These are phyloP conservation scores for Sarcophaga bullata DNA, from an alignment of 1,140 invertebrate species.

Conservation along the genomic window DNA sequence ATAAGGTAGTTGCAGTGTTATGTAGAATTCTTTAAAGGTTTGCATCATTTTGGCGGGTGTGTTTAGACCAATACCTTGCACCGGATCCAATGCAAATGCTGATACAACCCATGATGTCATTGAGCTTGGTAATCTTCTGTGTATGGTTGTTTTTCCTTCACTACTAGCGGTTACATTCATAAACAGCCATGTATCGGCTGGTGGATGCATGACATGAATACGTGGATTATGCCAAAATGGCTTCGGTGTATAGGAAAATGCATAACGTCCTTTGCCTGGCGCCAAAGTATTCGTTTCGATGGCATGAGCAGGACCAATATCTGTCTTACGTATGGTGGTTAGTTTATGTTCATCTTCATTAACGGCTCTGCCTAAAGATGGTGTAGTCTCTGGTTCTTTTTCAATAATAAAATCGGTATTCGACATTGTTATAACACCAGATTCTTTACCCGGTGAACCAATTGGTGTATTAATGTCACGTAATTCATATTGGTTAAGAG, in stretches of 20 bases:
- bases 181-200: constrained; percentile 86
- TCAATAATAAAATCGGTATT: constrained; percentile 61
- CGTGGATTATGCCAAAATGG: constrained; percentile 82
- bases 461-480: constrained; percentile 59
- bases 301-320: constrained; percentile 63
- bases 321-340: constrained; percentile 62
- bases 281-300: constrained; percentile 76
- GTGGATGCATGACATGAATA: constrained; percentile 78
- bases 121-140: constrained; percentile 78
- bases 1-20: constrained; percentile 85
- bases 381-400: constrained; percentile 55
- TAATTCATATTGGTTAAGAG: constrained; percentile 65
- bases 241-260: constrained; percentile 84
- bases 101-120: constrained; percentile 93
- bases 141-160: constrained; percentile 66
- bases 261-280: constrained; percentile 86
- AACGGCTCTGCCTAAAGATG: constrained; percentile 48
- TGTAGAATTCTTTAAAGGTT: constrained; percentile 90
- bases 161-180: constrained; percentile 79
- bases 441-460: constrained; percentile 61
- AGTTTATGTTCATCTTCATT: constrained; percentile 55
- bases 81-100: constrained; percentile 90
- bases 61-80: constrained; percentile 86
- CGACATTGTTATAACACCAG: constrained; percentile 62
- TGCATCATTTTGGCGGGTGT: constrained; percentile 76